These are phyloP conservation scores for Microplitis manilae DNA, from an alignment of 2,888 invertebrate species.

Conservation along the genomic window DNA sequence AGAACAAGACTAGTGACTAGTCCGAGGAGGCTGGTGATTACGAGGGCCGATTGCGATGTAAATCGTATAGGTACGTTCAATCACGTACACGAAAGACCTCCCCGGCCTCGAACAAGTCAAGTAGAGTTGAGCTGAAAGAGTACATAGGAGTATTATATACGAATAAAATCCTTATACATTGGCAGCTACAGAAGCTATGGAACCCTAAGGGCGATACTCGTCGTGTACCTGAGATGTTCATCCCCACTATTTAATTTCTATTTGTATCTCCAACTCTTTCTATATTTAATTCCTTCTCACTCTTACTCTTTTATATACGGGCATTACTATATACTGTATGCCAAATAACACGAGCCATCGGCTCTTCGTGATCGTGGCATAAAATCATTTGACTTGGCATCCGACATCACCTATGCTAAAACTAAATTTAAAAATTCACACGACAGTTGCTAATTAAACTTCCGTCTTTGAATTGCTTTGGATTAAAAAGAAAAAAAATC, in stretches of 20 bases:
- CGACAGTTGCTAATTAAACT: conserved; percentile 42
- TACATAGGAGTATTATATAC: neutral
- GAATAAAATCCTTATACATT: neutral
- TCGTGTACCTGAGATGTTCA: conserved; percentile 40
- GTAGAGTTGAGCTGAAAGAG: neutral
- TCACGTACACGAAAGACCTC: conserved; percentile 60
- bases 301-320: neutral
- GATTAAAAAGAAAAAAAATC: no score
- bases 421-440: conserved; percentile 21
- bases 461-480: conserved; percentile 34
- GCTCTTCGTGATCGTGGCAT: conserved; percentile 43
- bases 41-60: conserved; percentile 67
- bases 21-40: conserved; percentile 58
- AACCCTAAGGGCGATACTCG: conserved; percentile 47
- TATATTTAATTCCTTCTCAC: conserved; percentile 2
- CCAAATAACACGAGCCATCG: conserved; percentile 12
- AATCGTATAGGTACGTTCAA: conserved; percentile 66
- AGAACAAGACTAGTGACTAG: conserved; percentile 31
- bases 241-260: conserved; percentile 15
- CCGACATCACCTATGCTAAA: conserved; percentile 23
- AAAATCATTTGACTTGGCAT: conserved; percentile 41
- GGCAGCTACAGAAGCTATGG: neutral
- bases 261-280: conserved; percentile 16
- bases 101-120: conserved; percentile 51
- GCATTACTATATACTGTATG: neutral